Evolutionary conservation across 2,797 vertebrate species (phyloP), one percentile per base, ranked within the genome.

Genomic region (Threskiornis aethiopicus): DNA sequence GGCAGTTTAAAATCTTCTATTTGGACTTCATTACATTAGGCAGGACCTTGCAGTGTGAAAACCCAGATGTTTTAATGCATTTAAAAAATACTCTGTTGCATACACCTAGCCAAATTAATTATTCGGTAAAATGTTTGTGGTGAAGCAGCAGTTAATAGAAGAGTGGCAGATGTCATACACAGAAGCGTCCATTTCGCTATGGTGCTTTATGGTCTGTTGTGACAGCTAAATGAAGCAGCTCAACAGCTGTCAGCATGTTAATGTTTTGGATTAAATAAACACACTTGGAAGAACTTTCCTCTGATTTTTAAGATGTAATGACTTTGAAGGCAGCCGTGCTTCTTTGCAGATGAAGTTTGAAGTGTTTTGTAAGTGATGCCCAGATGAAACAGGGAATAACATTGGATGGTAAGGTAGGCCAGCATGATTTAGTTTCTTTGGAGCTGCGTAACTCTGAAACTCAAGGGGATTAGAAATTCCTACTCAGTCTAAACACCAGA

Each of bases 31-130:
- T 88, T 88, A 37, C 57, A 52, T 90, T 79, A 73, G 16, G 73
- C 69, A 96, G 82, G 82, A 82, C 86, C 86, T 95, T 89, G 87
- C 79, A 91, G 71, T 83, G 85, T 6, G 25, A 89, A 97, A 95
- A 1, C 75, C 90, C 96, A 96, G 95, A 96, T 97, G 96, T 97
- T 95, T 96, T 85, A 95, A 86, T 86, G 78, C 82, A 78, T 89
- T 39, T 55, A 87, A 73, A 87, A 82, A 37, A 19, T n/a, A 69
- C 79, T 94, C 79, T 61, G 77, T 92, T 95, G 88, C 62, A 69
- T 94, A 55, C 65, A 93, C 91, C 92, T 97, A 71, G 89, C 96
- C 96, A 96, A 97, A 95, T 94, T 93, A 97, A 91, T 97, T 96
- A 94, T 93, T 93, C 1, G 5, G 58, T 90, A 69, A 89, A 96